Evolutionary conservation across 2,113 vertebrate genomes (phyloP).

Genomic region (Amblyopsis rosae): DNA sequence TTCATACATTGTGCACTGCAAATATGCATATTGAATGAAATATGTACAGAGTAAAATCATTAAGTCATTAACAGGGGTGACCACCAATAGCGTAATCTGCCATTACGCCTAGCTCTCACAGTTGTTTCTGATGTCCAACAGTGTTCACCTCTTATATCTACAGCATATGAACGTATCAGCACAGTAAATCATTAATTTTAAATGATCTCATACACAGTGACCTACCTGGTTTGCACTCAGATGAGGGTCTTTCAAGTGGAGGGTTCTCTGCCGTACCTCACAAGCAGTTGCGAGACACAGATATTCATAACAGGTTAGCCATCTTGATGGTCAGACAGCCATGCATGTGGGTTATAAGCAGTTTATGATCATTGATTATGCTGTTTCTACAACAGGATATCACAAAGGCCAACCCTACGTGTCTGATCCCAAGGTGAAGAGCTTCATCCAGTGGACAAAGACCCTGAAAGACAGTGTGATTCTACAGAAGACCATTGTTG

Average conservation of each 20-base stretch:
- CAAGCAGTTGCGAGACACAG: slow-evolving; percentile 88
- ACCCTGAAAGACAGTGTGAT: slow-evolving; percentile 75
- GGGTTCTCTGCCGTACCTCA: slow-evolving; percentile 80
- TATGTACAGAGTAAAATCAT: too few relatives aligned
- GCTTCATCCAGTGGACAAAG: slow-evolving; percentile 86
- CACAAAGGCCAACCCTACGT: slow-evolving; percentile 85
- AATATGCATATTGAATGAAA: too few relatives aligned
- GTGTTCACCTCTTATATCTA: neutral
- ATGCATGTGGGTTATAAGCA: neutral
- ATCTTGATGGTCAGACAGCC: neutral
- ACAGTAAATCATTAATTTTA: neutral
- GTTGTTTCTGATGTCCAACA: neutral
- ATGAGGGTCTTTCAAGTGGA: slow-evolving; percentile 84
- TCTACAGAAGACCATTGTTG: slow-evolving; percentile 79
- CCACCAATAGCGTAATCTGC: too few relatives aligned
- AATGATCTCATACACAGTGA: slow-evolving; percentile 63
- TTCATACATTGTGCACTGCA: neutral
- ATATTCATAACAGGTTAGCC: slow-evolving; percentile 82
- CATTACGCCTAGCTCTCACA: too few relatives aligned
- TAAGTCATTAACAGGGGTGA: too few relatives aligned
- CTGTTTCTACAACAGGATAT: slow-evolving; percentile 69
- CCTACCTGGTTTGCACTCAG: slow-evolving; percentile 88
- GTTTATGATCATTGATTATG: neutral
- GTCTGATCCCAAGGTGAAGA: slow-evolving; percentile 80
- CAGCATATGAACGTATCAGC: too few relatives aligned